A percentile compares a stretch with the other conserved stretches of the same genome.
Evolutionary conservation across 1,140 invertebrate species (phyloP).

Genomic region (Heliconius melpomene): DNA sequence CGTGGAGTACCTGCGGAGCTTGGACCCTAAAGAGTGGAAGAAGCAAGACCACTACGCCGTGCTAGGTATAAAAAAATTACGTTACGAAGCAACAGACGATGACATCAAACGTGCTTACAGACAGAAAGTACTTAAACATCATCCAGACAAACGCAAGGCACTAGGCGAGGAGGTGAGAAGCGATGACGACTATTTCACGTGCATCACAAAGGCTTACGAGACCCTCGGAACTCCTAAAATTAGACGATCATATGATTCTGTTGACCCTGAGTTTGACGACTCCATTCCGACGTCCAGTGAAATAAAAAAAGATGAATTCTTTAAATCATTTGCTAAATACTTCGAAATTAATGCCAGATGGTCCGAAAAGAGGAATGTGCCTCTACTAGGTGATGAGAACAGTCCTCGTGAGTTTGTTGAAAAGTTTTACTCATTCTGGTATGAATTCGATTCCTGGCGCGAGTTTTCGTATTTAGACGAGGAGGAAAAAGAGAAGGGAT

Average conservation of each 20-base stretch:
- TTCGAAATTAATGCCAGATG: constrained; percentile 95
- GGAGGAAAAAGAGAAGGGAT: constrained; percentile 98
- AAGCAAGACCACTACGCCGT: constrained; percentile 98
- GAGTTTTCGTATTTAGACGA: constrained; percentile 99
- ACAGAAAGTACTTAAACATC: constrained; percentile 96
- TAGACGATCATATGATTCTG: constrained; percentile 95
- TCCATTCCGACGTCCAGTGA: constrained; percentile 88
- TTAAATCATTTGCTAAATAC: constrained; percentile 88
- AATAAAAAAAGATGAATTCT: constrained; percentile 91
- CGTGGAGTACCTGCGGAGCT: constrained; percentile 90
- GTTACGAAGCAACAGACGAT: constrained; percentile 92
- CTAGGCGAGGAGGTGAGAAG: constrained; percentile 90
- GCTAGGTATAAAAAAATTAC: constrained; percentile 91
- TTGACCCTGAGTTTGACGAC: constrained; percentile 97
- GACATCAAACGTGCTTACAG: constrained; percentile 96
- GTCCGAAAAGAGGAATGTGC: constrained; percentile 94
- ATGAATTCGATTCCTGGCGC: constrained; percentile 99
- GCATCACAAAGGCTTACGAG: constrained; percentile 95
- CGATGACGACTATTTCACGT: constrained; percentile 98
- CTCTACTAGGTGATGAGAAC: constrained; percentile 89
- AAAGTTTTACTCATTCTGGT: constrained; percentile 95
- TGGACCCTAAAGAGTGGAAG: constrained; percentile 99
- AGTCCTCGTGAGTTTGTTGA: constrained; percentile 89
- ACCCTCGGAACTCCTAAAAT: constrained; percentile 91
- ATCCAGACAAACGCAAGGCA: constrained; percentile 98